Evolutionary conservation across 2,113 vertebrate species (phyloP).

Genomic region (Dasyprocta punctata): DNA sequence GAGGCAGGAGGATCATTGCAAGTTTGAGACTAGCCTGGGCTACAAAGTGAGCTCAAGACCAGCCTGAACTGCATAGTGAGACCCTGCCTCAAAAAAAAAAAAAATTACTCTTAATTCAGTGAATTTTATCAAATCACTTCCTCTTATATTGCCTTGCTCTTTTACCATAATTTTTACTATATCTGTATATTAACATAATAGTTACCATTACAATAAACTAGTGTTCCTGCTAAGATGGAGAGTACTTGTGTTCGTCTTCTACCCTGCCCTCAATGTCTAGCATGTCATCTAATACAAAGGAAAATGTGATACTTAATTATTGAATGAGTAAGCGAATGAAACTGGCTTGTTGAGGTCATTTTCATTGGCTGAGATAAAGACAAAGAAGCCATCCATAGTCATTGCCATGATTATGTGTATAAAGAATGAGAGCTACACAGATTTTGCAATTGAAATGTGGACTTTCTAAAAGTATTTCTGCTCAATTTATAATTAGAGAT

Average conservation of each 20-base stretch:
- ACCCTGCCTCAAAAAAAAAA: too few species aligned
- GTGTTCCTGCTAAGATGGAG: neutral
- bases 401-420: neutral
- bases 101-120: neutral
- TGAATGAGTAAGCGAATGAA: neutral
- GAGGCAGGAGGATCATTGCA: too few species aligned
- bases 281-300: neutral
- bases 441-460: neutral
- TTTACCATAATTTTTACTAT: neutral
- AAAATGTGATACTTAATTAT: neutral
- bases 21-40: too few species aligned
- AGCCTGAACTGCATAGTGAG: too few species aligned
- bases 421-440: neutral
- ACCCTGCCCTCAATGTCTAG: neutral
- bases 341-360: neutral
- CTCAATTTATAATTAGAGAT: neutral
- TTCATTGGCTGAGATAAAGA: neutral
- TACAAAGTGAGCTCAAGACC: too few species aligned
- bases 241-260: neutral
- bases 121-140: neutral
- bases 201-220: neutral
- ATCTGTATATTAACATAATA: neutral
- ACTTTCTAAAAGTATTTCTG: neutral
- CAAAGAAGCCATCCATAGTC: neutral
- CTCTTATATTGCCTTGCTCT: neutral